Evolutionary conservation across 2,113 vertebrate species (phyloP), one percentile per base, ranked within the genome.

Genomic region (Microtus richardsoni): DNA sequence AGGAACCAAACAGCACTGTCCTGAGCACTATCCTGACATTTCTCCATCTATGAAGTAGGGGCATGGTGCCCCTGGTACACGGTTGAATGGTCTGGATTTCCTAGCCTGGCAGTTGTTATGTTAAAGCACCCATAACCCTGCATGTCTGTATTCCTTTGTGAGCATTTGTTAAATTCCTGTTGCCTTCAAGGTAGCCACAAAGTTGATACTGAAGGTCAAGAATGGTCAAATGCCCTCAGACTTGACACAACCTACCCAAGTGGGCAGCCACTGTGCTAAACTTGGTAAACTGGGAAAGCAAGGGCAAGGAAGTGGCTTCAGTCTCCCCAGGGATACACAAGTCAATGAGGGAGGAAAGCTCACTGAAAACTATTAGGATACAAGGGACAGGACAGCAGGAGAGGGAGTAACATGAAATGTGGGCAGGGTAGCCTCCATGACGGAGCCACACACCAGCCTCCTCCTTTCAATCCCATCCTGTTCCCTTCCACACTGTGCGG

Each of bases 381-480:
- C 74, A 44, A 3, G 19, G 30, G 30, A 54, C 36, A 36, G 41
- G 30, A 26, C 44, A 28, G 36, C 30, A 52, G 3, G 11, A 11
- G 60, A 44, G 21, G 22, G 14, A 22, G 62, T 12, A 22, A 10
- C 73, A 16, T 13, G 5, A 54, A 21, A 2, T 4, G 13, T 33
- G 17, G 22, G 4, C 17, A 33, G 79, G 24, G 52, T 0, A 12
- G 19, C 19, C 36, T 41, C 33, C 0, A 0, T 33, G 28, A 14
- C 33, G 52, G 82, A 26, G 80, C 52, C 7, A 2, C 22, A 3
- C 22, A 60, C 13, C 3, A 41, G 33, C 70, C 78, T 47, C 4
- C 33, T 33, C 36, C 24, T 78, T 74, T 70, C 3, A 4, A 0
- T 21, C 28, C 52, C 28, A 36, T 47, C 19, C 13, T 19, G 30